Evolutionary conservation across 2,113 vertebrate species (phyloP), one percentile per base, ranked within the genome.

Genomic region (Ictalurus furcatus): DNA sequence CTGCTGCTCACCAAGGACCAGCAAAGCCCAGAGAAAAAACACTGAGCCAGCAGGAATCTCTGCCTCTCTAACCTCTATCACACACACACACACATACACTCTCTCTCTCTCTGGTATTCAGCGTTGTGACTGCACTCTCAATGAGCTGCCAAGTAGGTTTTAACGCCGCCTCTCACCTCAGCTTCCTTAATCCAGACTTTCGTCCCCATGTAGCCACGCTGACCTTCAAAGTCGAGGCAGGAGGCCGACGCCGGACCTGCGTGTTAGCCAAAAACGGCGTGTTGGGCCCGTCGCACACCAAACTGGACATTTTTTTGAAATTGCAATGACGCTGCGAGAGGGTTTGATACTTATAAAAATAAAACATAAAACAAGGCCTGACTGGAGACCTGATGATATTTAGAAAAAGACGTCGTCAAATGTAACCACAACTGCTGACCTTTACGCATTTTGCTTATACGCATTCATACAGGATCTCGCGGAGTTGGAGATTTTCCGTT

Each of bases 41-140:
- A 63, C 86, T 90, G 85, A 91, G 91, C 87, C 84, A 90, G 91
- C 91, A 91, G 79, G 87, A 91, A 85, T 73, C 80, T 61, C 48
- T 21, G 71, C 37, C 30, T 54, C 69, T 81, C 74, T 83, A 74
- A 87, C 90, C 73, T 84, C 74, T 88, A 89, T 88, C 88, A 69
- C 90, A 89, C 30, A 73, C 69, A 37, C 30, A 37, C 69, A 73
- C 71, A 40, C 71, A 37, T 34, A 19, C 71, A 1, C 63, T 0
- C 76, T 2, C 76, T 7, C 80, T 87, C 88, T 44, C 86, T 48
- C 84, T 78, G 90, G 79, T 83, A 81, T 84, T 84, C 88, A 54
- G 87, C 56, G 37, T 30, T 87, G 80, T 87, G 90, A 78, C 85
- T 80, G 73, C 85, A 87, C 73, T 87, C 67, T 87, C 88, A 87